Base-by-base conservation (phyloP, 1,140 invertebrate genomes). In the Calliopsis andreniformis region DNA sequence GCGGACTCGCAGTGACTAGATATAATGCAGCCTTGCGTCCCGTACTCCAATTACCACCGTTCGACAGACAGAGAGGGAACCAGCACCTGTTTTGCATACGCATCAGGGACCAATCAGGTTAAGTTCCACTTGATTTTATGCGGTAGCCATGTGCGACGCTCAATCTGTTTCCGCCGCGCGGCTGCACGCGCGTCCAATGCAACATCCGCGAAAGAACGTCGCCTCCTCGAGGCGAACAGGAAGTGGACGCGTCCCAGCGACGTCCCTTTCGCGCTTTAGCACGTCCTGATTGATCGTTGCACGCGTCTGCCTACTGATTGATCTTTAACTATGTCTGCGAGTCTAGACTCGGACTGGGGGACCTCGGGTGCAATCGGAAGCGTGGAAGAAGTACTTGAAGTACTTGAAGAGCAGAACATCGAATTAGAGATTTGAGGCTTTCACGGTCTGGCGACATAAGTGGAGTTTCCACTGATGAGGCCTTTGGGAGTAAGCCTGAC, bases 11-110 rank as follows among this genome's bases (percentile, higher is more conserved):
- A 79, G 80, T 84, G 80, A 87, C 87, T 90, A 88, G 89, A 90
- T 90, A 90, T 90, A 91, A 90, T 87, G 81, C 89, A 91, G 87
- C 89, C 89, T 91, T 90, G 88, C 83, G 70, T 87, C 83, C 86
- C 76, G 84, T 89, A 90, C 85, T 90, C 87, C 87, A 90, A 90
- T 90, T 90, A 90, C 89, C 66, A 23, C 20, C 62, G 79, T 72
- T 55, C 47, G 43, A 72, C 51, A 75, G 79, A 83, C 78, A 71
- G 59, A 71, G 86, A 83, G 77, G 82, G 79, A 83, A 69, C 66
- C 84, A 82, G 83, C 83, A 90, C 88, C 87, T 87, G 87, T 85
- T 91, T 90, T 89, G 83, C 88, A 89, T 89, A 83, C 80, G 79
- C 86, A 88, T 88, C 87, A 90, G 87, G 77, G 80, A 85, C 85